Evolutionary conservation across 2,113 vertebrate species (phyloP).

Genomic region (Zosterops pallidus): DNA sequence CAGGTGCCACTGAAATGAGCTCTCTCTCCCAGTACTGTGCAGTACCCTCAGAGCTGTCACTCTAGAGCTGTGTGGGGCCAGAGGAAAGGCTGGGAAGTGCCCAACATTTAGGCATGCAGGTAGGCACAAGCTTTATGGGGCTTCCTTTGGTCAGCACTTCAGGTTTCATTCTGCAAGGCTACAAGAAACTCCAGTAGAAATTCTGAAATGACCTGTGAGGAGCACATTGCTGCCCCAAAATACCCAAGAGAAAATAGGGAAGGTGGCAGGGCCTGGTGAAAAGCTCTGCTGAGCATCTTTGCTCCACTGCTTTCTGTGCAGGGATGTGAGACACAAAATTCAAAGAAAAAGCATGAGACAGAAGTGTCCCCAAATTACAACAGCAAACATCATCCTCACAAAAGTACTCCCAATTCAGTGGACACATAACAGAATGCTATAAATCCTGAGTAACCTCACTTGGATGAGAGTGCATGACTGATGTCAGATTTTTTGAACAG

Average conservation of each 20-base stretch:
- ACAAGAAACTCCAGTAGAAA: background rate
- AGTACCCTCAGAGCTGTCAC: background rate
- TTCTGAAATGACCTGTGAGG: background rate
- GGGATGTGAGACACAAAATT: background rate
- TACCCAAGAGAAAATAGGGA: background rate
- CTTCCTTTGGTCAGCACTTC: background rate
- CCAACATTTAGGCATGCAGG: fast-evolving
- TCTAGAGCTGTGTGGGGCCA: background rate
- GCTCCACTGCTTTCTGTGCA: background rate
- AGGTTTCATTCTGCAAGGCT: background rate
- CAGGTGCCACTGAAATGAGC: background rate
- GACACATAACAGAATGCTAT: background rate
- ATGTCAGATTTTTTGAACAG: background rate
- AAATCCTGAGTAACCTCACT: background rate
- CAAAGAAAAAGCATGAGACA: background rate
- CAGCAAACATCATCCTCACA: background rate
- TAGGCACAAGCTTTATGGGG: background rate
- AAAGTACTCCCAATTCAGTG: background rate
- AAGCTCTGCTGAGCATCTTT: background rate
- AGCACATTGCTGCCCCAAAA: background rate
- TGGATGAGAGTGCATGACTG: background rate
- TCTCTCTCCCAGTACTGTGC: background rate
- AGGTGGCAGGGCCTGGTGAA: background rate
- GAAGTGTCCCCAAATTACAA: background rate
- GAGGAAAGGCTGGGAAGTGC: background rate